These are phyloP conservation scores for Harpegnathos saltator DNA, from an alignment of 1,140 invertebrate species.

Conservation along the genomic window DNA sequence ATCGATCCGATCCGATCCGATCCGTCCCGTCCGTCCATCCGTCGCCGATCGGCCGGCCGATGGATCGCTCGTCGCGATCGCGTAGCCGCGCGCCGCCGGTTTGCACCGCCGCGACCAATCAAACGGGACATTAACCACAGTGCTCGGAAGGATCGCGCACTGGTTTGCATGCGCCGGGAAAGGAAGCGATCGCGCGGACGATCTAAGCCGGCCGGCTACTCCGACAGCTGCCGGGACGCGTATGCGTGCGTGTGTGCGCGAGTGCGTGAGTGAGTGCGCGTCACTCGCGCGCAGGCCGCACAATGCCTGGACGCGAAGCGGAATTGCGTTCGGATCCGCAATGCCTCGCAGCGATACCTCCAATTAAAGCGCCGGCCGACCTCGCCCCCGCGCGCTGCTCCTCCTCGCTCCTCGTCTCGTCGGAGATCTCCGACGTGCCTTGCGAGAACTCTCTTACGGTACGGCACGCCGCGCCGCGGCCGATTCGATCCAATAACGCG, in stretches of 20 bases:
- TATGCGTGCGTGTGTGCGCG: constrained; percentile 45
- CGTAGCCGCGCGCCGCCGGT: constrained; percentile 56
- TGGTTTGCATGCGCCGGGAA: constrained; percentile 73
- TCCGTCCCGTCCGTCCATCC: no score
- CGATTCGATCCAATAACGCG: no score
- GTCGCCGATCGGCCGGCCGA: constrained; percentile 67
- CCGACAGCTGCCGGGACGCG: constrained; percentile 40
- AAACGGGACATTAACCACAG: constrained; percentile 85
- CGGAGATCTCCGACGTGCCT: no score
- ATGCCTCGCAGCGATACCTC: neutral
- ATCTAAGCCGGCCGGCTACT: constrained; percentile 60
- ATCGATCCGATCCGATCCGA: no score
- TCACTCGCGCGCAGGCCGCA: neutral
- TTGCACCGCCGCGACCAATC: constrained; percentile 80
- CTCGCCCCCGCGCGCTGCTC: no score
- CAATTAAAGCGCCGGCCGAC: constrained; percentile 6
- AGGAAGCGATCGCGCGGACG: constrained; percentile 69
- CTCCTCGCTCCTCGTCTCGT: no score
- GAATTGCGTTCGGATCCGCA: constrained; percentile 33
- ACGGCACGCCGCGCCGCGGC: no score
- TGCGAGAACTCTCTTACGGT: no score
- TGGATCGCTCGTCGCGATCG: constrained; percentile 62
- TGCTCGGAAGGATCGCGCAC: constrained; percentile 70
- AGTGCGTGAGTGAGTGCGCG: constrained; percentile 20
- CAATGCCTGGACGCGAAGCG: constrained; percentile 25